Base-by-base conservation (phyloP, 2,113 vertebrate genomes). In the Smithornis capensis region DNA sequence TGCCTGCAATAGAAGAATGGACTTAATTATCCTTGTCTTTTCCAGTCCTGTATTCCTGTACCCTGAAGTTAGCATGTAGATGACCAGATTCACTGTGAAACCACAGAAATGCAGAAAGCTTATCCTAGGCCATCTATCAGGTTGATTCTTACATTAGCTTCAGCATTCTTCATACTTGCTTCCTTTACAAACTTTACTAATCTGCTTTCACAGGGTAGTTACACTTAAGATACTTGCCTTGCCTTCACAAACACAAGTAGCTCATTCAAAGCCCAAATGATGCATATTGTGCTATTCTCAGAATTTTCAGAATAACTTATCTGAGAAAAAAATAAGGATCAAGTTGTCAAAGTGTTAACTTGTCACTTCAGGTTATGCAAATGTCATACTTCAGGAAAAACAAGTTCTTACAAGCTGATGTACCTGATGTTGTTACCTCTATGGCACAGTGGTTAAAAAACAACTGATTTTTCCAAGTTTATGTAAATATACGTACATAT, bases 1-100 rank as follows among this genome's bases (percentile, higher is more conserved):
- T 89, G 38, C n/a, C 47, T 90, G 23, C 42, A 94, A 60, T 25
- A 92, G 89, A 93, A 94, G 40, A 93, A 86, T 52, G 35, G 56
- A 81, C 60, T 81, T 92, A 77, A 90, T 94, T 86, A 70, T n/a
- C 76, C 80, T 55, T 28, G 17, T 62, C 45, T 76, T 75, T 75
- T 69, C 62, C 42, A 90, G 45, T 42, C 6, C 0, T 35, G 10
- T 42, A 29, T 38, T 93, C 42, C 45, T 74, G 35, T 10, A 2
- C 33, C 75, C 63, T 49, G 19, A 79, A 79, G 22, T 74, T 47
- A 50, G 19, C 50, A 77, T 23, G 35, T 10, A 45, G 71, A 81
- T 2, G 4, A 67, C 14, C 27, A 83, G 35, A 83, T 86, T 77
- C 83, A 63, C 47, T 63, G 25, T 83, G 33, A 82, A 94, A 65